Percentiles rank a stretch among this genome's conserved stretches.
phyloP scores from a whole-genome alignment of 2,113 vertebrate genomes.

The Petroica traversi region DNA sequence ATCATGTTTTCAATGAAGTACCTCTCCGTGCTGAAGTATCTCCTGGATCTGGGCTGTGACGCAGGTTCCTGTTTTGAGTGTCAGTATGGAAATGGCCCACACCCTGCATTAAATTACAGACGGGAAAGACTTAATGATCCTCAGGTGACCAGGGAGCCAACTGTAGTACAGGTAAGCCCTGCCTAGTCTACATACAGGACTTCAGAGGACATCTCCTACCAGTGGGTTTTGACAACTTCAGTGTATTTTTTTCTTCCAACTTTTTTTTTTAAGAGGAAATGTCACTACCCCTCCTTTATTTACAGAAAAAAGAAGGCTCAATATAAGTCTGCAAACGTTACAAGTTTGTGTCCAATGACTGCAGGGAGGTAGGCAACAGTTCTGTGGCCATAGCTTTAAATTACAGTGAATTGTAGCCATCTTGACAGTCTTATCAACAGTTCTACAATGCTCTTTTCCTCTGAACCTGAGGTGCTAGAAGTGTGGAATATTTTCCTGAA shows the following conservation, averaged over 20 bases:
- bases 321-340: not conserved
- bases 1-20: constrained; percentile 87
- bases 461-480: not conserved
- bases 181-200: not conserved
- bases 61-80: constrained; percentile 87
- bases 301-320: not conserved
- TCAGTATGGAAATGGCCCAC: constrained; percentile 76
- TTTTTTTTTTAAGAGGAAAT: not conserved
- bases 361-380: not conserved
- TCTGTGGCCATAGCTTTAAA: not conserved
- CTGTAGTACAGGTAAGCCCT: constrained; percentile 72
- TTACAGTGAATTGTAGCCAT: not conserved
- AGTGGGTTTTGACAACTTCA: not conserved
- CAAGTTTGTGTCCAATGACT: not conserved
- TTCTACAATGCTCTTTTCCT: not conserved
- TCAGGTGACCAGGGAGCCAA: constrained; percentile 52
- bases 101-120: constrained; percentile 73
- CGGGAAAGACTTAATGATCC: constrained; percentile 56
- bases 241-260: not conserved
- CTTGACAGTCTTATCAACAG: not conserved
- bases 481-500: not conserved
- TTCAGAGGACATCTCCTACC: not conserved
- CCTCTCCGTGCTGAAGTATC: constrained; percentile 83
- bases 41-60: constrained; percentile 88
- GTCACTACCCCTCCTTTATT: not conserved